Evolutionary conservation across 2,797 vertebrate species (phyloP).

Genomic region (Anas flavirostris): DNA sequence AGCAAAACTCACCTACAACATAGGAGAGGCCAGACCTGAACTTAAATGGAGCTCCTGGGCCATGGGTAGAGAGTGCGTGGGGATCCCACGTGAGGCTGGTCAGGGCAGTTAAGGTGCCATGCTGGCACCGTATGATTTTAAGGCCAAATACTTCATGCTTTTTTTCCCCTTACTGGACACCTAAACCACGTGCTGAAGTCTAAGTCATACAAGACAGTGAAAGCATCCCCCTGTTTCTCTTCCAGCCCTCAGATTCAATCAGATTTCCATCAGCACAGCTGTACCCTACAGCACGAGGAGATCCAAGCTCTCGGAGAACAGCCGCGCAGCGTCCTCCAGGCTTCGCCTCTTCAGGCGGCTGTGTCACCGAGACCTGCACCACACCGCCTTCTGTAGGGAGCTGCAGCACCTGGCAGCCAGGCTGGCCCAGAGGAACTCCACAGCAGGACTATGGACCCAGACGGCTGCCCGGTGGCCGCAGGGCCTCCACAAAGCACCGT

Average conservation of each 20-base stretch:
- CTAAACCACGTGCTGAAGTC: not conserved
- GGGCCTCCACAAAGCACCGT: not conserved
- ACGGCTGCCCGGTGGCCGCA: conserved; percentile 13
- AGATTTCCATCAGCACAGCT: conserved; percentile 63
- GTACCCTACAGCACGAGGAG: conserved; percentile 50
- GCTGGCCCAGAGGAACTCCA: conserved; percentile 26
- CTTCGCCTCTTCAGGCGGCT: conserved; percentile 47
- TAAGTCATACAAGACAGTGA: not conserved
- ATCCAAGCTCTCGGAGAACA: not conserved
- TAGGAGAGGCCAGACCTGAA: not conserved
- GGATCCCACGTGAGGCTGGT: not conserved
- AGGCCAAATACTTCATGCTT: not conserved
- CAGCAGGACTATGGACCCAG: not conserved
- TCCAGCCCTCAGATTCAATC: conserved; percentile 62
- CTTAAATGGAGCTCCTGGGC: not conserved
- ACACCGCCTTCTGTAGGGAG: conserved; percentile 62
- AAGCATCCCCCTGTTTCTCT: not conserved
- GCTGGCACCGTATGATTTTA: not conserved
- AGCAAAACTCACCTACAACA: not conserved
- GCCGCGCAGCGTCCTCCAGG: not conserved
- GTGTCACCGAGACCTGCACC: conserved; percentile 41
- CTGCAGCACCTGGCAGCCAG: conserved; percentile 48
- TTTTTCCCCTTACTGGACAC: not conserved
- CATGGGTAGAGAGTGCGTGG: not conserved
- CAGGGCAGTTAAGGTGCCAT: not conserved